Percentiles rank a stretch among this genome's conserved stretches.
Conservation (phyloP, 37 sponge, comb jelly and placozoan genomes). For the Cliona cf. orientalis region DNA sequence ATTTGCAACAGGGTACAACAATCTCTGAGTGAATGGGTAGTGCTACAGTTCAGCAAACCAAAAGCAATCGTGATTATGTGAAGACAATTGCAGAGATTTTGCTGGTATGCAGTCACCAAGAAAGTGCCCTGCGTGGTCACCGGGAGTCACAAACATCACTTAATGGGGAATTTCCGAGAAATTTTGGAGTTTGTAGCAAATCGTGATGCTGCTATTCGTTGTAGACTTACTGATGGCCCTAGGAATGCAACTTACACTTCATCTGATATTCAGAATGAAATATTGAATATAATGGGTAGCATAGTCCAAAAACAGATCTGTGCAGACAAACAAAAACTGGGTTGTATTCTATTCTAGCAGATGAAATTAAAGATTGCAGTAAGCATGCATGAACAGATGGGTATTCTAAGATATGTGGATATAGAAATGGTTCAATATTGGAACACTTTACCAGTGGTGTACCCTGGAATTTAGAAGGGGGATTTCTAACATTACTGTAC, state of each 20-base stretch:
- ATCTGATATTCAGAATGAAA: constrained; percentile 52
- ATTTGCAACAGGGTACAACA: constrained; percentile 7
- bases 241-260: constrained; percentile 63
- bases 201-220: constrained; percentile 54
- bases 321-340: constrained; percentile 27
- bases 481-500: too few species aligned
- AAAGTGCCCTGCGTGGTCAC: constrained; percentile 70
- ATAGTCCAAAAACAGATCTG: constrained; percentile 30
- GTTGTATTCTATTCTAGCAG: constrained; percentile 42
- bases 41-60: constrained; percentile 35
- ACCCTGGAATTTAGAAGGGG: too few species aligned
- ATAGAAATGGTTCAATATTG: constrained; percentile 14
- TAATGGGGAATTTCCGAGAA: constrained; percentile 1
- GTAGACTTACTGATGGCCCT: constrained; percentile 40
- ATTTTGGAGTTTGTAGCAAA: constrained; percentile 49
- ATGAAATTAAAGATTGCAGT: constrained; percentile 55
- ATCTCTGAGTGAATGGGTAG: constrained; percentile 30
- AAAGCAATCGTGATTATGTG: constrained; percentile 56
- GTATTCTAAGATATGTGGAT: constrained; percentile 50
- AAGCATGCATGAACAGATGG: constrained; percentile 31
- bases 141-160: constrained; percentile 12
- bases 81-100: constrained; percentile 60
- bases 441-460: constrained; percentile 49
- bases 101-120: constrained; percentile 64
- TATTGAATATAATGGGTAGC: constrained; percentile 50